Base-by-base conservation (phyloP, 1,140 invertebrate species). In the Papilio polyxenes region DNA sequence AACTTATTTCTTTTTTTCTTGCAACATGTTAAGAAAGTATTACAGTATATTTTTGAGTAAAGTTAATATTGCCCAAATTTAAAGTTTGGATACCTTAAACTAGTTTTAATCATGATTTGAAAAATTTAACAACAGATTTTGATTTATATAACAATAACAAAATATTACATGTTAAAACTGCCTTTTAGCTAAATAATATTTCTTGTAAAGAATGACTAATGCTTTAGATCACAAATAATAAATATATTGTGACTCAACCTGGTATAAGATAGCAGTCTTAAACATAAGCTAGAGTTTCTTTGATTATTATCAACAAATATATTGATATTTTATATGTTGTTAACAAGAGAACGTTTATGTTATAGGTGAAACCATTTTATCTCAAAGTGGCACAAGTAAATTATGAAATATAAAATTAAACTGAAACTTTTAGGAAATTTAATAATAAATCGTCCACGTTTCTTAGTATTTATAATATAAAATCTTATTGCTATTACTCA, bases 401-500 rank as follows among this genome's bases (percentile, higher is more conserved):
- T 65, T 65, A 31, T 23, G 23, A 65, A 31, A 13, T 65, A 65
- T 20, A 8, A 20, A 59, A 15, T 37, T 65, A 65, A 65, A 65
- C 10, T 31, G 13, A 11, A 31, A 9, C 1, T 31, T 31, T 65
- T 2, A 31, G 13, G 10, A 65, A 11, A 65, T 20, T 9, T 11
- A 31, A 23, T 72, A 11, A 72, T 37, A 72, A 37, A 72, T 37
- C 11, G 11, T 40, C 31, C 31, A 72, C 31, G 65, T 40, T 9
- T 72, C 13, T 72, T 15, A 72, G 23, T 72, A 75, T 20, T 75
- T 20, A 49, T 48, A 75, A 15, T 48, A 75, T 49, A n/a, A 23
- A 76, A 51, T 49, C 20, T 31, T 77, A 77, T 51, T 53, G 20
- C 15, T 17, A 77, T 77, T 77, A 56, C 75, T 77, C 11, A 72